Evolutionary conservation across 2,797 vertebrate genomes (phyloP).

Genomic region (Sorex maritimensis): DNA sequence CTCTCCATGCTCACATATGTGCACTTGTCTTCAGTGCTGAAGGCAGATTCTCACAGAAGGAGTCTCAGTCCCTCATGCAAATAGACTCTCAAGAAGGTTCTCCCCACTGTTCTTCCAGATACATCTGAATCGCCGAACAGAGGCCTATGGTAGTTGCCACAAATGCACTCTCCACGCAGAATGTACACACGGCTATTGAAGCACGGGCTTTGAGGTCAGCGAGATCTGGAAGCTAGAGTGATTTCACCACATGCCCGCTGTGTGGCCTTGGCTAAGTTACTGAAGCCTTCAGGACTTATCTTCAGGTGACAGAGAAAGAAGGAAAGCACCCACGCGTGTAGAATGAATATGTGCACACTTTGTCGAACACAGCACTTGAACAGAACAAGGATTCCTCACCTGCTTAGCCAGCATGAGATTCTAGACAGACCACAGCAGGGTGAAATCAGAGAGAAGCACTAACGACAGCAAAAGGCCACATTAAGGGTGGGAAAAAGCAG

Average conservation of each 20-base stretch:
- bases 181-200: neutral
- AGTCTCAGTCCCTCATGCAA: neutral
- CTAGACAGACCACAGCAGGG: neutral
- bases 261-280: constrained; percentile 21
- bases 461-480: neutral
- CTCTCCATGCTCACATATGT: neutral
- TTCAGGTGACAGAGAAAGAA: constrained; percentile 52
- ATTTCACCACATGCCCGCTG: constrained; percentile 2
- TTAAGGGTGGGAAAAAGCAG: neutral
- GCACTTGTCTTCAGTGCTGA: neutral
- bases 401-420: neutral
- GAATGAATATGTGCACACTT: neutral
- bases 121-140: neutral
- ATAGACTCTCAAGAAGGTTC: neutral
- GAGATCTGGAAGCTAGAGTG: constrained; percentile 4
- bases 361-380: neutral
- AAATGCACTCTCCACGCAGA: neutral
- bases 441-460: neutral
- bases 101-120: neutral
- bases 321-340: neutral
- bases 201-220: neutral
- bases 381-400: neutral
- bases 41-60: neutral
- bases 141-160: neutral
- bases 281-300: neutral